Evolutionary conservation across 2,113 vertebrate species (phyloP).

Genomic region (Sander lucioperca): DNA sequence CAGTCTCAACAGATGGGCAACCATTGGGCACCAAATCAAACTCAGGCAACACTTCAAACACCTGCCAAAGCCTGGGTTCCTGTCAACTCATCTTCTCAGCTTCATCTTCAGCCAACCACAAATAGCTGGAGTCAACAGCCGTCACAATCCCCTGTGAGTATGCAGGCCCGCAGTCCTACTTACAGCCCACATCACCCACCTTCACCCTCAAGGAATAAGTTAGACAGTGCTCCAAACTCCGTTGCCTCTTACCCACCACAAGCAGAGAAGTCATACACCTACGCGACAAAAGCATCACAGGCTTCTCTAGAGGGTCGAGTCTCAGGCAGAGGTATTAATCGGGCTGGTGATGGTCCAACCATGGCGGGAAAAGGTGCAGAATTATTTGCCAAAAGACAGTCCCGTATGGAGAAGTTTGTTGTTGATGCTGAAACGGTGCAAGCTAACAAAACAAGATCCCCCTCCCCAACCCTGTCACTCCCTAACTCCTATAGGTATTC

Average conservation of each 20-base stretch:
- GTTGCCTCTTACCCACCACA: constrained; percentile 84
- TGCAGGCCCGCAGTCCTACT: constrained; percentile 59
- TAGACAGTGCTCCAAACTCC: constrained; percentile 80
- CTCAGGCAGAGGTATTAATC: constrained; percentile 68
- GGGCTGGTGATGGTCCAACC: constrained; percentile 82
- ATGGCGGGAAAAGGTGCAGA: constrained; percentile 92
- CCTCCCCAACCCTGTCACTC: constrained; percentile 92
- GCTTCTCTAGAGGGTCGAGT: constrained; percentile 69
- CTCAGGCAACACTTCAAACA: constrained; percentile 65
- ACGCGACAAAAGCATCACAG: constrained; percentile 79
- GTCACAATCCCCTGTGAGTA: constrained; percentile 77
- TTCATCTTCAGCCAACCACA: constrained; percentile 66
- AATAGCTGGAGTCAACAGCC: constrained; percentile 76
- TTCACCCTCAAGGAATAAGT: constrained; percentile 78
- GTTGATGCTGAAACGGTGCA: constrained; percentile 92
- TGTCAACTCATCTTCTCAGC: constrained; percentile 68
- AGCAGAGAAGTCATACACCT: constrained; percentile 73
- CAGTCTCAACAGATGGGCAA: constrained; percentile 69
- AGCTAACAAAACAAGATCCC: constrained; percentile 85
- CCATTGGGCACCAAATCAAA: constrained; percentile 67
- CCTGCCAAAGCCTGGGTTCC: constrained; percentile 59
- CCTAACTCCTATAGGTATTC: constrained; percentile 96
- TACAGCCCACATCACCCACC: constrained; percentile 73
- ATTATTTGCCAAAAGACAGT: constrained; percentile 94
- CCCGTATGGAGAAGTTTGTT: constrained; percentile 96